Conservation (phyloP, 2,888 invertebrate genomes). For the Julus scandinavius region DNA sequence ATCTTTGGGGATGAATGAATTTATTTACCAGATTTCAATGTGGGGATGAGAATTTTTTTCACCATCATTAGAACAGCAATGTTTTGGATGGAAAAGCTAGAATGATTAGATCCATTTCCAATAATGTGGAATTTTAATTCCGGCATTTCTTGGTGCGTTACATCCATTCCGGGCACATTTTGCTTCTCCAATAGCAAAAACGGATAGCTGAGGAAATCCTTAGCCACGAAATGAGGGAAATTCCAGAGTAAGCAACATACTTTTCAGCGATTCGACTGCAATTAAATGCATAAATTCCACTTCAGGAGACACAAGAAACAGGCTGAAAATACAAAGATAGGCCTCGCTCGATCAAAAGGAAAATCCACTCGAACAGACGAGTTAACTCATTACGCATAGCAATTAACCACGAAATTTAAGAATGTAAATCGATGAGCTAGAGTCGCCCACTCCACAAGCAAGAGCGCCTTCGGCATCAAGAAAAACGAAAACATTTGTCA, state of each 20-base stretch:
- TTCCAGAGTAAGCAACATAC: slow-evolving; percentile 13
- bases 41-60: no score
- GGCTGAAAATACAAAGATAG: neutral
- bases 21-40: no score
- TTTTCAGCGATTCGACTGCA: neutral
- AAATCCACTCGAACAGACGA: slow-evolving; percentile 19
- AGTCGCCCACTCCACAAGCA: neutral
- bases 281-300: slow-evolving; percentile 33
- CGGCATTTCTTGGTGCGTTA: neutral
- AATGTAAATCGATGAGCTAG: neutral
- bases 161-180: neutral
- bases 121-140: slow-evolving; percentile 20
- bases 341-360: neutral
- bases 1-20: no score
- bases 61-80: no score
- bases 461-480: neutral
- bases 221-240: slow-evolving; percentile 13
- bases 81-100: neutral
- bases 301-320: neutral
- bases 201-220: neutral
- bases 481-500: neutral
- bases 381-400: slow-evolving; percentile 20
- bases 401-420: slow-evolving; percentile 8
- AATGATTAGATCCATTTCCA: slow-evolving; percentile 10
- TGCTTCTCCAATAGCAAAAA: neutral